A percentile compares a stretch with the other conserved stretches of the same genome.
Conservation (phyloP, 2,888 invertebrate species). For the Liodrosophila aerea region DNA sequence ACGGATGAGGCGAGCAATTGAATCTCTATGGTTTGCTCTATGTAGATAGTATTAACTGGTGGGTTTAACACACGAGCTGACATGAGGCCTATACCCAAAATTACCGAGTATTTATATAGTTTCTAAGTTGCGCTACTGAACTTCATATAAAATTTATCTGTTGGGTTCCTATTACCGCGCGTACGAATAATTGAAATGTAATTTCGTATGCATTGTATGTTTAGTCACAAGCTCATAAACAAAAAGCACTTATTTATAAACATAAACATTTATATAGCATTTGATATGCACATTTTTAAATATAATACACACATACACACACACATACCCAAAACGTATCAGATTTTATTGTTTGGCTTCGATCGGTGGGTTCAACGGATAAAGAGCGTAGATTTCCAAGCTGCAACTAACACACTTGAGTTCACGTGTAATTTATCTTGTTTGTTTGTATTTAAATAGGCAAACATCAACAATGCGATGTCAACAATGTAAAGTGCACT, state of each 20-base stretch:
- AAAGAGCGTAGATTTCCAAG: neutral
- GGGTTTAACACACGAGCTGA: slow-evolving; percentile 39
- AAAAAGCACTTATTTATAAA: slow-evolving; percentile 65
- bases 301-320: slow-evolving; percentile 11
- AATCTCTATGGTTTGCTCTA: slow-evolving; percentile 7
- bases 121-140: slow-evolving; percentile 52
- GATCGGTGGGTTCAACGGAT: neutral
- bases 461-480: slow-evolving; percentile 15
- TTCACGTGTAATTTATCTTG: slow-evolving; percentile 2
- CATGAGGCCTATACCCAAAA: slow-evolving; percentile 61
- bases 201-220: slow-evolving; percentile 36
- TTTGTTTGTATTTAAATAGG: slow-evolving; percentile 24
- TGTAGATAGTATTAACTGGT: slow-evolving; percentile 54
- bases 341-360: neutral
- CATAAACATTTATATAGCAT: slow-evolving; percentile 62
- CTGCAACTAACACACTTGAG: neutral
- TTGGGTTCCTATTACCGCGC: slow-evolving; percentile 47
- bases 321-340: neutral
- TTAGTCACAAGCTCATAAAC: slow-evolving; percentile 43
- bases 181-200: slow-evolving; percentile 22
- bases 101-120: slow-evolving; percentile 54
- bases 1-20: slow-evolving; percentile 82
- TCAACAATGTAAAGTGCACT: slow-evolving; percentile 11
- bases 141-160: slow-evolving; percentile 51
- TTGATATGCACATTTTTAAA: slow-evolving; percentile 54